These are phyloP conservation scores for Gastracanthus pulcherrimus DNA, from an alignment of 2,888 invertebrate genomes.

Conservation along the genomic window DNA sequence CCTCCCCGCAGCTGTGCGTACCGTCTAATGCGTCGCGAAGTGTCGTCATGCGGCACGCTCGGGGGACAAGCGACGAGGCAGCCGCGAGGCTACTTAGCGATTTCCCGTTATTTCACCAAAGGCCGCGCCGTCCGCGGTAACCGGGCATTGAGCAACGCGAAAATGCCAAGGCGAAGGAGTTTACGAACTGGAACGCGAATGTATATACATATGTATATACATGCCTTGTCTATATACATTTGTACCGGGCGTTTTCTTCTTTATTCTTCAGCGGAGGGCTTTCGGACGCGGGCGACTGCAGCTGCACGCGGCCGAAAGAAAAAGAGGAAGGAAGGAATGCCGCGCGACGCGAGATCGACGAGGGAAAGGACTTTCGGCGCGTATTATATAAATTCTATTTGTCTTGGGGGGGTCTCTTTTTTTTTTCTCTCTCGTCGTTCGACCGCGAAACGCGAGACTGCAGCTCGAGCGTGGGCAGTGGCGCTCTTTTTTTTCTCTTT, in stretches of 20 bases:
- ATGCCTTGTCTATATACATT: too few species aligned
- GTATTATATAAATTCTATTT: not conserved
- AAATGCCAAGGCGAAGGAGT: conserved; percentile 1
- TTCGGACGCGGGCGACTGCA: too few species aligned
- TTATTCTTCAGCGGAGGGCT: not conserved
- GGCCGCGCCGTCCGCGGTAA: not conserved
- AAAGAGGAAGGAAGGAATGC: too few species aligned
- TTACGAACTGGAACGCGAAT: not conserved
- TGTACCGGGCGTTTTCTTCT: too few species aligned
- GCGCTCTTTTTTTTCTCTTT: too few species aligned
- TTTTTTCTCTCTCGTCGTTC: not conserved
- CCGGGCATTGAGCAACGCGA: not conserved
- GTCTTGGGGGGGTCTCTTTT: not conserved
- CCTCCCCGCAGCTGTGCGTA: not conserved
- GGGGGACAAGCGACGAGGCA: not conserved
- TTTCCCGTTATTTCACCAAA: not conserved
- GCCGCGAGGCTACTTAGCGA: not conserved
- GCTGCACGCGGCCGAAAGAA: not conserved
- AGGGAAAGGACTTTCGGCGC: not conserved
- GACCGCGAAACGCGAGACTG: not conserved
- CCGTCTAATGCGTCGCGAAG: too few species aligned
- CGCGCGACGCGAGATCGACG: not conserved
- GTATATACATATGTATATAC: too few species aligned
- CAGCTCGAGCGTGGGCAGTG: too few species aligned
- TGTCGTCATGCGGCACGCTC: conserved; percentile 29